Evolutionary conservation across 37 sponge, comb jelly and placozoan species (phyloP).

Genomic region (Chondrilla cf. caribensis): DNA sequence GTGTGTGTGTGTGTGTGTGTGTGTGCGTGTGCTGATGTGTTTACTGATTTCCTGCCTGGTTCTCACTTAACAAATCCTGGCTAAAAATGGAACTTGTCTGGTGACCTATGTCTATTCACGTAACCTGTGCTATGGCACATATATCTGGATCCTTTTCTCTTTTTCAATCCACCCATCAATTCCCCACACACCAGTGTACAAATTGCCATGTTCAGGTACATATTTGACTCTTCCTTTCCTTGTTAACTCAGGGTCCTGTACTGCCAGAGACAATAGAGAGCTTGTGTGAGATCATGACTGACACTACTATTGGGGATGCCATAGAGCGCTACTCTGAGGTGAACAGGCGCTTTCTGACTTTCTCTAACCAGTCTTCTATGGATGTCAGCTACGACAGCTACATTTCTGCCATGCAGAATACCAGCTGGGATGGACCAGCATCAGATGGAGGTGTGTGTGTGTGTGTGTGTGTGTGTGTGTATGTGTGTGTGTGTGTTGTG

Average conservation of each 20-base stretch:
- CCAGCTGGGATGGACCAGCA: slow-evolving; percentile 26
- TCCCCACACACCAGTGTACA: too few species aligned
- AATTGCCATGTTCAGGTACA: not conserved
- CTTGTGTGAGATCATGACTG: slow-evolving; percentile 66
- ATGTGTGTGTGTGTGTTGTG: slow-evolving; percentile 42
- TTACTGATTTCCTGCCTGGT: not conserved
- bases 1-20: slow-evolving; percentile 16
- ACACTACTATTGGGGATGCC: slow-evolving; percentile 25
- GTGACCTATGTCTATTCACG: not conserved
- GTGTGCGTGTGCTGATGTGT: not conserved
- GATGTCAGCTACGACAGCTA: slow-evolving; percentile 40
- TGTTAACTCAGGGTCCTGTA: slow-evolving; percentile 52
- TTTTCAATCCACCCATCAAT: not conserved
- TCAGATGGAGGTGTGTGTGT: slow-evolving; percentile 32
- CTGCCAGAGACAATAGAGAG: slow-evolving; percentile 52
- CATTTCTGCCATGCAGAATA: slow-evolving; percentile 34
- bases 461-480: slow-evolving; percentile 39
- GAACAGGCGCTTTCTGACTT: slow-evolving; percentile 29
- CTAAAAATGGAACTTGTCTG: too few species aligned
- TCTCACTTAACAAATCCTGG: not conserved
- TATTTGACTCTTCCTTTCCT: not conserved
- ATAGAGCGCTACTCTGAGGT: slow-evolving; percentile 58
- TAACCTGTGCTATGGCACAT: not conserved
- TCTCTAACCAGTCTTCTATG: not conserved
- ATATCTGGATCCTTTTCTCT: not conserved